A percentile compares a stretch with the other conserved stretches of the same genome.
phyloP scores from a whole-genome alignment of 2,797 vertebrate genomes.

The Sebastes goodei region DNA sequence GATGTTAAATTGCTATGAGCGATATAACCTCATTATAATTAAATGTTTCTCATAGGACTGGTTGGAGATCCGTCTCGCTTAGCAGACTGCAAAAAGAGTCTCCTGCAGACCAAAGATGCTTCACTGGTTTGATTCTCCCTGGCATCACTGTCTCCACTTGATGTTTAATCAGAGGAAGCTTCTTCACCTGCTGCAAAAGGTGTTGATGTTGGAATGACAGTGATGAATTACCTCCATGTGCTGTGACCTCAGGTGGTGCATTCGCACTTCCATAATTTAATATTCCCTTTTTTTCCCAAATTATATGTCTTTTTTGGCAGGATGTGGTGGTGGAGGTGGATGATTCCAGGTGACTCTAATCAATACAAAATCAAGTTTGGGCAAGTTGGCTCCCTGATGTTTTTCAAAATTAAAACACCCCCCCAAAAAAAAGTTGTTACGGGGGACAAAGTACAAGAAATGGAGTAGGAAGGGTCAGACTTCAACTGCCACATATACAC shows the following conservation, averaged over 20 bases:
- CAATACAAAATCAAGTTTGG: constrained; percentile 43
- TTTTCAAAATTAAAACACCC: constrained; percentile 1
- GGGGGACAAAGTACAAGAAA: neutral
- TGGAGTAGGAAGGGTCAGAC: neutral
- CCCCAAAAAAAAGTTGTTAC: neutral
- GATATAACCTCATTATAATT: constrained; percentile 25
- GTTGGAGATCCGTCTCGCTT: constrained; percentile 24
- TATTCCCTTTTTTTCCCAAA: constrained; percentile 37
- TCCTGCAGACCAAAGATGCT: constrained; percentile 43
- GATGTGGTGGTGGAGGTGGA: neutral
- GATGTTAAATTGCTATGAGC: neutral
- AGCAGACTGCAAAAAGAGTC: constrained; percentile 3
- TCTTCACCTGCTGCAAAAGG: constrained; percentile 61
- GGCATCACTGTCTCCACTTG: constrained; percentile 48
- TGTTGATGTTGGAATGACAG: constrained; percentile 64
- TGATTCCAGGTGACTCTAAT: constrained; percentile 51
- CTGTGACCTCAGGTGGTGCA: constrained; percentile 54
- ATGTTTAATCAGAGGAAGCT: constrained; percentile 67
- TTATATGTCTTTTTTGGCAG: constrained; percentile 52
- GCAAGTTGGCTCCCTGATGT: neutral
- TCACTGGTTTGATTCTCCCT: constrained; percentile 45
- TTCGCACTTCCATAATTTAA: constrained; percentile 55
- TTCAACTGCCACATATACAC: neutral
- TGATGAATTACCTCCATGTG: constrained; percentile 62
- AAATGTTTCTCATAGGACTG: constrained; percentile 18